Percentiles rank a stretch among this genome's conserved stretches.
These are phyloP conservation scores for Dryas iulia DNA, from an alignment of 1,140 invertebrate species.

Conservation along the genomic window DNA sequence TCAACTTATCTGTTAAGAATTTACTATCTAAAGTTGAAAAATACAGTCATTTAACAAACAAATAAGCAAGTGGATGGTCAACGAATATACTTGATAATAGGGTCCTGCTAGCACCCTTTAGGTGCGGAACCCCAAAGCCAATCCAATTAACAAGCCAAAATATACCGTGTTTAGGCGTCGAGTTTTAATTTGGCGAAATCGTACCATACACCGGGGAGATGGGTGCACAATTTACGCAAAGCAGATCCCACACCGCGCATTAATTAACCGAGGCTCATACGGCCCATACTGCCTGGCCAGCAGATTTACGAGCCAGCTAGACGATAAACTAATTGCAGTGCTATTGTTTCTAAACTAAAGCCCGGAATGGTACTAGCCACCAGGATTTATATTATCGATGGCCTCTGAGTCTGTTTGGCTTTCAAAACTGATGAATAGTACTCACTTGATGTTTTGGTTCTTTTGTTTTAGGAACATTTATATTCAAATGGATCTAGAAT, in stretches of 20 bases:
- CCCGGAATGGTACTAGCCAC: conserved; percentile 3
- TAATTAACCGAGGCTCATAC: conserved; percentile 77
- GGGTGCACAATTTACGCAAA: conserved; percentile 70
- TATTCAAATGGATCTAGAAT: too few relatives aligned
- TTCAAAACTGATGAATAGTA: conserved; percentile 8
- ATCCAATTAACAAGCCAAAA: conserved; percentile 20
- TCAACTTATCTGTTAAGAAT: too few relatives aligned
- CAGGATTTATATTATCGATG: conserved; percentile 15
- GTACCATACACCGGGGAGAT: conserved; percentile 64
- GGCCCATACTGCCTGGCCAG: conserved; percentile 63
- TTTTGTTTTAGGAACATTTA: background rate
- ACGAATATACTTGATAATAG: background rate
- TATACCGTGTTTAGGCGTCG: conserved; percentile 42
- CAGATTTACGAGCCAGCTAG: conserved; percentile 76
- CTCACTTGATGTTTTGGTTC: background rate
- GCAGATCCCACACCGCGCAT: conserved; percentile 65
- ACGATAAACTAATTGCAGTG: conserved; percentile 75
- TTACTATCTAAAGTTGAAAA: too few relatives aligned
- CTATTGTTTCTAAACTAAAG: conserved; percentile 72
- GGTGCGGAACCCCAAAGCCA: background rate
- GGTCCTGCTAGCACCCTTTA: background rate
- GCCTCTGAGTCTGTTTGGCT: background rate
- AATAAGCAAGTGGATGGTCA: background rate
- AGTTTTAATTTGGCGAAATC: conserved; percentile 70
- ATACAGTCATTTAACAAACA: too few relatives aligned